phyloP scores from a whole-genome alignment of 2,797 vertebrate genomes.

The Argya squamiceps region DNA sequence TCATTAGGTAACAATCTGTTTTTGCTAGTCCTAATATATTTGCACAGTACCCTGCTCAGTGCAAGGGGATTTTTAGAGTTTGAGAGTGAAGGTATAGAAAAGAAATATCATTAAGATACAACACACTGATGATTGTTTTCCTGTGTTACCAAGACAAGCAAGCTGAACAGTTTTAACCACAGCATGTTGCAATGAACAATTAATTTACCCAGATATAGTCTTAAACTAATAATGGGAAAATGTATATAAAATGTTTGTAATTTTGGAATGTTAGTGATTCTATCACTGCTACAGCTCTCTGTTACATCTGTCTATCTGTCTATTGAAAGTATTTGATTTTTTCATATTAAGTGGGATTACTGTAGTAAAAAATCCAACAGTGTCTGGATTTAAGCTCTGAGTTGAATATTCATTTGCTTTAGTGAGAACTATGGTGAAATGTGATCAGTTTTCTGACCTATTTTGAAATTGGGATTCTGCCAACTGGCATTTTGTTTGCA shows the following conservation, averaged over 20 bases:
- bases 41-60: neutral
- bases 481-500: constrained; percentile 69
- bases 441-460: constrained; percentile 62
- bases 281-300: neutral
- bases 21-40: neutral
- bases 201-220: neutral
- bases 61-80: neutral
- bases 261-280: neutral
- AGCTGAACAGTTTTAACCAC: neutral
- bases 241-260: neutral
- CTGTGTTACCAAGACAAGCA: neutral
- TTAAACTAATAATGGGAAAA: neutral
- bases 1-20: neutral
- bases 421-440: constrained; percentile 47
- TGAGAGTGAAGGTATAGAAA: neutral
- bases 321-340: neutral
- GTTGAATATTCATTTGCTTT: constrained; percentile 14
- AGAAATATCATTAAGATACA: neutral
- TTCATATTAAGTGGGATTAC: neutral
- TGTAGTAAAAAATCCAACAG: neutral
- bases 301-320: neutral
- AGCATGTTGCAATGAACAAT: neutral
- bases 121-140: neutral
- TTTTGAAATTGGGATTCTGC: constrained; percentile 62
- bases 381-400: neutral